These are phyloP conservation scores for Leucopsar rothschildi DNA, from an alignment of 2,113 vertebrate species.

Conservation along the genomic window DNA sequence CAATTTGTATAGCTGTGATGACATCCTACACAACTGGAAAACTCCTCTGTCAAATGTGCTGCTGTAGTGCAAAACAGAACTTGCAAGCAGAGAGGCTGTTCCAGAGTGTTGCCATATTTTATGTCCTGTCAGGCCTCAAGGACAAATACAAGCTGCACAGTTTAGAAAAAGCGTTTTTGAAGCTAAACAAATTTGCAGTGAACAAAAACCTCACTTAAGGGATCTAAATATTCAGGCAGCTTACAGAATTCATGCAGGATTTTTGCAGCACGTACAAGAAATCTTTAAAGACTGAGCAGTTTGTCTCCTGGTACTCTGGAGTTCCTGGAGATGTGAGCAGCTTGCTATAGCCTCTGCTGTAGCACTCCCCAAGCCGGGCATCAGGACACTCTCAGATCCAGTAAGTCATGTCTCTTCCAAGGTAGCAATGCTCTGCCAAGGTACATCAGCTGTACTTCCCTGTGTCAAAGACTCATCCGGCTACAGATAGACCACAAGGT, in stretches of 20 bases:
- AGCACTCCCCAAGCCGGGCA: background rate
- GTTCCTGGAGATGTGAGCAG: background rate
- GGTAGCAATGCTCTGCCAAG: background rate
- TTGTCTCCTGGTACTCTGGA: background rate
- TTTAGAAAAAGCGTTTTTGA: background rate
- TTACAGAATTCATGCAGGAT: background rate
- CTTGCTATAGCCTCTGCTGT: background rate
- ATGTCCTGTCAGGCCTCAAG: background rate
- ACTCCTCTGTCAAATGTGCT: background rate
- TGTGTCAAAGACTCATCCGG: background rate
- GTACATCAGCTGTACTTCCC: background rate
- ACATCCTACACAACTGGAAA: background rate
- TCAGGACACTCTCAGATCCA: background rate
- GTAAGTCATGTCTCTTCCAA: background rate
- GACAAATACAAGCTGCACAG: background rate
- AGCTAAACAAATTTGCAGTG: background rate
- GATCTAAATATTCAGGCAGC: background rate
- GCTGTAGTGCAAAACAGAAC: background rate
- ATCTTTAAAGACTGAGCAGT: background rate
- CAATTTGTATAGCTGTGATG: background rate
- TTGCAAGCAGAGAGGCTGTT: background rate
- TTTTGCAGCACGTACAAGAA: background rate
- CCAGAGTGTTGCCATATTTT: background rate
- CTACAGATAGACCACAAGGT: background rate
- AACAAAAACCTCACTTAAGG: background rate